Evolutionary conservation across 2,888 invertebrate species (phyloP).

Genomic region (Cinara cedri): DNA sequence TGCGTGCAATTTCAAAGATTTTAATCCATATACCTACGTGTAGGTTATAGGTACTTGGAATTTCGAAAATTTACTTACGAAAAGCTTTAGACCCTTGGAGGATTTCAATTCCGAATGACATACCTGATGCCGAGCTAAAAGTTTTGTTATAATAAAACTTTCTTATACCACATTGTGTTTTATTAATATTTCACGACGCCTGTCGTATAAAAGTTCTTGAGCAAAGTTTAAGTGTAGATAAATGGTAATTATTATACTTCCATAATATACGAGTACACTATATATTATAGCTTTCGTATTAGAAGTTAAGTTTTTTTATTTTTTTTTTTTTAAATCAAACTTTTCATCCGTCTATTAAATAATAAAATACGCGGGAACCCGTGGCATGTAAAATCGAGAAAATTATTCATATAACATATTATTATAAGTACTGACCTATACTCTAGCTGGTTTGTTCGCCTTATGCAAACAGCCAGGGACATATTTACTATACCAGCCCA

Average conservation of each 20-base stretch:
- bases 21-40: background rate
- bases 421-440: no score
- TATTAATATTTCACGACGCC: conserved; percentile 51
- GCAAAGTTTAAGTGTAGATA: conserved; percentile 39
- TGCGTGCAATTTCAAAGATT: background rate
- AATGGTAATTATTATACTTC: conserved; percentile 42
- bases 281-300: conserved; percentile 18
- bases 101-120: conserved; percentile 42
- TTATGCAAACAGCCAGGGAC: no score
- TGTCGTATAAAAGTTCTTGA: conserved; percentile 38
- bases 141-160: conserved; percentile 41
- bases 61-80: conserved; percentile 11
- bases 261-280: no score
- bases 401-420: background rate
- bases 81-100: conserved; percentile 17
- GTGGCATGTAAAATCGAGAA: background rate
- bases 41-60: background rate
- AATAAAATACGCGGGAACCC: background rate
- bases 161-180: conserved; percentile 37
- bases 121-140: conserved; percentile 45
- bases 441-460: no score
- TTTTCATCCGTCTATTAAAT: conserved; percentile 26
- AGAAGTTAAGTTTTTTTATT: conserved; percentile 5
- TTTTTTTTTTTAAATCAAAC: conserved; percentile 1
- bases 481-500: no score